These are phyloP conservation scores for Lasiommata megera DNA, from an alignment of 2,888 invertebrate genomes.

Conservation along the genomic window DNA sequence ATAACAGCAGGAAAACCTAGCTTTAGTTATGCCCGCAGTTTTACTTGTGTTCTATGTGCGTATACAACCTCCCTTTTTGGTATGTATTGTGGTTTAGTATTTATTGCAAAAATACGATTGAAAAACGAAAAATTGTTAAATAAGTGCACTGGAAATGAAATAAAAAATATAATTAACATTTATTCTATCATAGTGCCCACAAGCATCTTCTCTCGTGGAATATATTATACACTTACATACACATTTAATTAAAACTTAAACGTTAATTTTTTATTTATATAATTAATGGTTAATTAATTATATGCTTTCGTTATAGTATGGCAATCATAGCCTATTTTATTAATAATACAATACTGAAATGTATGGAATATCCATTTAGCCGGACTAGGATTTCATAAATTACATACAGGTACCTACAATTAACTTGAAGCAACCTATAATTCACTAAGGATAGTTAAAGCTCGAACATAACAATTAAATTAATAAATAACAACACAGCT, in stretches of 20 bases:
- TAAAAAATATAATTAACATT: too few species aligned
- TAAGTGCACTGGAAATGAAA: too few species aligned
- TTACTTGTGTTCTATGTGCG: too few species aligned
- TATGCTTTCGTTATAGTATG: neutral
- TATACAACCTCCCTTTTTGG: too few species aligned
- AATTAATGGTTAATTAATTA: neutral
- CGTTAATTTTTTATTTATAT: neutral
- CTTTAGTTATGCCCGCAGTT: too few species aligned
- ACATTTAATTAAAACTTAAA: neutral
- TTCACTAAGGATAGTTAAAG: neutral
- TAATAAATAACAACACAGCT: neutral
- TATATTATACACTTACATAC: too few species aligned
- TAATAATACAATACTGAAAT: conserved; percentile 6
- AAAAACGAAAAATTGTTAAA: too few species aligned
- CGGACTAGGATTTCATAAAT: neutral
- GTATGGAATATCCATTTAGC: neutral
- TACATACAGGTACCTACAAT: neutral
- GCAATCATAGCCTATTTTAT: neutral
- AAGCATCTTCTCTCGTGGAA: too few species aligned
- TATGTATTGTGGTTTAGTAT: too few species aligned
- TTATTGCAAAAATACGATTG: too few species aligned
- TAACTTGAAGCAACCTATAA: neutral
- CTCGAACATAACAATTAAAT: neutral
- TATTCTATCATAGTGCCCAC: too few species aligned
- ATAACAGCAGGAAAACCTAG: too few species aligned